Evolutionary conservation across 2,888 invertebrate species (phyloP).

Genomic region (Leucophora obtusa): DNA sequence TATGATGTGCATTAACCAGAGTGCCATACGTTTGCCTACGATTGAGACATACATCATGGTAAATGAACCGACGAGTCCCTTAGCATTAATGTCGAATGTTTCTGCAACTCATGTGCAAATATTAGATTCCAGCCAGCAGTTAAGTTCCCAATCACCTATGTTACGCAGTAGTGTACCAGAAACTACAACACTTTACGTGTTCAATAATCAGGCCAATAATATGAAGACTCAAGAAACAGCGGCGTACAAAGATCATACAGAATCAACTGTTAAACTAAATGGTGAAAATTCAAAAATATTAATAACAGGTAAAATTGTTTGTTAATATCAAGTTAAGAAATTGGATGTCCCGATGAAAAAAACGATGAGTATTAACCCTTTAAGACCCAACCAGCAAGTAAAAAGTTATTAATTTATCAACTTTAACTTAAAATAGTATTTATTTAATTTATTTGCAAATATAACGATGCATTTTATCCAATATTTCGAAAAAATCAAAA

Average conservation of each 20-base stretch:
- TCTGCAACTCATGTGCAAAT: conserved; percentile 32
- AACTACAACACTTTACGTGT: conserved; percentile 8
- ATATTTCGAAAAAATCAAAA: no score
- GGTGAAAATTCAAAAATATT: conserved; percentile 67
- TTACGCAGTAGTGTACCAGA: conserved; percentile 8
- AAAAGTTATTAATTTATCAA: no score
- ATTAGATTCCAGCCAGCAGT: conserved; percentile 3
- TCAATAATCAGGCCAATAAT: neutral
- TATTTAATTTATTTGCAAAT: no score
- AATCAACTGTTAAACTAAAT: conserved; percentile 30
- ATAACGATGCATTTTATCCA: no score
- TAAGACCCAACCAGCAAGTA: no score
- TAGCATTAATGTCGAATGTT: conserved; percentile 34
- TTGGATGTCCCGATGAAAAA: no score
- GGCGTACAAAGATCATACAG: conserved; percentile 16
- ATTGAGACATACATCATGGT: conserved; percentile 79
- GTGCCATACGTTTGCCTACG: conserved; percentile 74
- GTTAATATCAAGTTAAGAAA: no score
- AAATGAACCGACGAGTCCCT: conserved; percentile 70
- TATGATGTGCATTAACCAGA: conserved; percentile 76
- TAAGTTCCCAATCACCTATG: neutral
- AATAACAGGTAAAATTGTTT: conserved; percentile 67
- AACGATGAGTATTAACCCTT: no score
- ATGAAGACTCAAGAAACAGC: neutral
- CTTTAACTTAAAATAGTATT: no score